phyloP scores from a whole-genome alignment of 2,888 invertebrate genomes.

The Magallana nippona region DNA sequence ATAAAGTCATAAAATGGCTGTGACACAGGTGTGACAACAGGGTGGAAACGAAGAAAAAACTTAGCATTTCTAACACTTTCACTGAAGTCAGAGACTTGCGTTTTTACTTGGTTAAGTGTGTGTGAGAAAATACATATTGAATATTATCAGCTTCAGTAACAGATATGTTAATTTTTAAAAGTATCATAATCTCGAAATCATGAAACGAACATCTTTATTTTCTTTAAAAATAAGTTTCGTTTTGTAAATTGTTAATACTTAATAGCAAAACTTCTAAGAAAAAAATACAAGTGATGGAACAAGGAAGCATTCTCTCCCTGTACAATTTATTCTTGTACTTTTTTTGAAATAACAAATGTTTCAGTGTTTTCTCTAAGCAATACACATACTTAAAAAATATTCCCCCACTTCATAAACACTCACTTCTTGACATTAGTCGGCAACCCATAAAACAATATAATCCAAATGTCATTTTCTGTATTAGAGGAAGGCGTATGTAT shows the following conservation, averaged over 20 bases:
- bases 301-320: background rate
- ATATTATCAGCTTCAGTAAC: too few species aligned
- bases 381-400: slow-evolving; percentile 26
- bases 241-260: too few species aligned
- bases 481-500: slow-evolving; percentile 32
- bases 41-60: background rate
- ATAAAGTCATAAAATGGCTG: background rate
- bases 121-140: too few species aligned
- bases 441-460: slow-evolving; percentile 33
- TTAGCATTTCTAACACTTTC: background rate
- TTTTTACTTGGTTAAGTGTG: too few species aligned
- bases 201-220: too few species aligned
- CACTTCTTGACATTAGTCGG: slow-evolving; percentile 21
- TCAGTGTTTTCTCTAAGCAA: slow-evolving; percentile 27
- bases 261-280: background rate
- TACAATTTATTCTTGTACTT: slow-evolving; percentile 17
- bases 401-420: slow-evolving; percentile 27
- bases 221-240: too few species aligned
- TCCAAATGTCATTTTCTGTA: slow-evolving; percentile 32
- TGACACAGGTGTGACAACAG: background rate
- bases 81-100: background rate
- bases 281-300: background rate
- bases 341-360: slow-evolving; percentile 26
- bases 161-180: too few species aligned
- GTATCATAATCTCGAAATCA: too few species aligned